Evolutionary conservation across 2,888 invertebrate genomes (phyloP), one percentile per base, ranked within the genome.

Genomic region (Chloroclystis v-ata): DNA sequence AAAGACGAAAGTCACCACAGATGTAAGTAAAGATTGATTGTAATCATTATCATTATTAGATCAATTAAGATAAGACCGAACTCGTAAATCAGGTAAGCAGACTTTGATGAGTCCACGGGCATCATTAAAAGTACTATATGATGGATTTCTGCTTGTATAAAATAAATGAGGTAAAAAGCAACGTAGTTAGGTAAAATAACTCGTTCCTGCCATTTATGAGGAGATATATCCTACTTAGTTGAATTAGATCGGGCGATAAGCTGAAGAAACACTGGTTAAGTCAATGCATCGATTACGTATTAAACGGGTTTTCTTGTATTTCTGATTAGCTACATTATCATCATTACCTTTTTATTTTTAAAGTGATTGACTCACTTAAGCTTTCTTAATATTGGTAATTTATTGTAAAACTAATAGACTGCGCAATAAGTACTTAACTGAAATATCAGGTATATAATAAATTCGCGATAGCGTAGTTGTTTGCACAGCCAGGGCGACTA

Each of bases 11-110:
- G 7, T 14, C 25, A 37, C 25, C 26, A n/a, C 13, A 13, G 11
- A 35, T 16, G 20, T 16, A 26, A 12, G 26, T 13, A 32, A 41
- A 14, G 9, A 43, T 16, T 29, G 28, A 37, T 37, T 33, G 37
- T 44, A 39, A 46, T 50, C 64, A 70, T 72, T 63, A 72, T 70
- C 67, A 67, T 69, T 64, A 67, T 68, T 63, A 64, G 61, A 71
- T 75, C 74, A 73, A 76, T 76, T 76, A 77, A 67, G 61, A 58
- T 57, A 52, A 52, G 42, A 59, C 57, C 67, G 68, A 75, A 45
- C 37, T 46, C 46, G 50, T 50, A 77, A 72, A 77, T 75, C 77
- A 72, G 70, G 60, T 26, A 49, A 55, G 63, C 47, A 48, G 68
- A 69, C 68, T 66, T 59, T 68, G 69, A 72, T 61, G 66, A 57